phyloP scores from a whole-genome alignment of 2,797 vertebrate species.

The Chrysocyon brachyurus region DNA sequence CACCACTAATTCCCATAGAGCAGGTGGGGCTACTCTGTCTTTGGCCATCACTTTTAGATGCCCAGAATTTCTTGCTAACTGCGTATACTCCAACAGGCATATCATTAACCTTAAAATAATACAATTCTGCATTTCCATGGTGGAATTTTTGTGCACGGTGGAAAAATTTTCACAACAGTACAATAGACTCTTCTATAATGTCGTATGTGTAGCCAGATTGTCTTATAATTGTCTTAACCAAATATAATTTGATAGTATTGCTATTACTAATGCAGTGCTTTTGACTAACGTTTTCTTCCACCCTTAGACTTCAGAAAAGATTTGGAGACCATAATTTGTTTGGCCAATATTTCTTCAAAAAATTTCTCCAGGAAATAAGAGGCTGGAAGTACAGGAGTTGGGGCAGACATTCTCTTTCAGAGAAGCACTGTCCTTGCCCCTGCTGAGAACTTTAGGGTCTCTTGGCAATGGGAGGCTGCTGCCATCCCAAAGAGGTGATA shows the following conservation, averaged over 20 bases:
- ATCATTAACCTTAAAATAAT: background rate
- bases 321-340: background rate
- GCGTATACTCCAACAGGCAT: background rate
- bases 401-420: background rate
- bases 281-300: background rate
- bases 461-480: background rate
- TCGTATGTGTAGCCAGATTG: background rate
- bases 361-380: background rate
- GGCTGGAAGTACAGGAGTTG: background rate
- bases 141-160: background rate
- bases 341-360: background rate
- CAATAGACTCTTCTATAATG: background rate
- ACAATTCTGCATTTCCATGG: background rate
- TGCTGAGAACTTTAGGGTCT: background rate
- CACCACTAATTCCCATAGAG: too few species aligned
- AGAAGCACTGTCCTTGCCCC: background rate
- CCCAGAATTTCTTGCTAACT: background rate
- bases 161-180: background rate
- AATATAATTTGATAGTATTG: background rate
- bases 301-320: background rate
- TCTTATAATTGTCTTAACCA: background rate
- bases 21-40: background rate
- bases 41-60: background rate
- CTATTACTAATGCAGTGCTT: background rate
- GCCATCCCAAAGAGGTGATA: fast-evolving